phyloP scores from a whole-genome alignment of 2,797 vertebrate species.

The Antennarius maculatus region DNA sequence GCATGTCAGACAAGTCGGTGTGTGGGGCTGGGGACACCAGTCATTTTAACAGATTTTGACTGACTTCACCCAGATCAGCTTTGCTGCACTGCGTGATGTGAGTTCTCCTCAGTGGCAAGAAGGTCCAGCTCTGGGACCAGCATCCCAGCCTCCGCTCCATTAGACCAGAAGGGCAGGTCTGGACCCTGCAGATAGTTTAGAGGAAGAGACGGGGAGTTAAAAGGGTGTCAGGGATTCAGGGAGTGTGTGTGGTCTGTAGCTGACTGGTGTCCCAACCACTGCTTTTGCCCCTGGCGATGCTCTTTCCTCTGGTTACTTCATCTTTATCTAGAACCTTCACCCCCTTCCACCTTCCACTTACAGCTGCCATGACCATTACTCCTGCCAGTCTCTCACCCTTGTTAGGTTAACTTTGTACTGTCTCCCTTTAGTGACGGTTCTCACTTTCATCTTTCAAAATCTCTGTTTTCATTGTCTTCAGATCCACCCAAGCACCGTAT shows the following conservation, averaged over 20 bases:
- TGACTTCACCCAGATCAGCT: conserved; percentile 81
- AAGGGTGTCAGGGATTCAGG: conserved; percentile 11
- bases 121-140: conserved; percentile 59
- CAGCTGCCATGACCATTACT: conserved; percentile 40
- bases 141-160: conserved; percentile 49
- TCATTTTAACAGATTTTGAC: conserved; percentile 86
- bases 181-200: conserved; percentile 51
- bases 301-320: conserved; percentile 35
- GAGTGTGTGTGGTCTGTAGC: conserved; percentile 40
- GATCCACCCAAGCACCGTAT: conserved; percentile 20
- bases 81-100: conserved; percentile 56
- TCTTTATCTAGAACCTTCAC: conserved; percentile 24
- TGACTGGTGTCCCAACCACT: conserved; percentile 65
- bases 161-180: conserved; percentile 60
- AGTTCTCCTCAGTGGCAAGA: conserved; percentile 65
- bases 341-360: conserved; percentile 34
- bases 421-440: conserved; percentile 28
- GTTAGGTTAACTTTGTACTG: conserved; percentile 24
- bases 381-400: conserved; percentile 25
- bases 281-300: conserved; percentile 53
- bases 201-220: neutral
- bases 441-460: conserved; percentile 31
- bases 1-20: conserved; percentile 64
- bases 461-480: conserved; percentile 22
- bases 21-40: conserved; percentile 81